A percentile compares a stretch with the other conserved stretches of the same genome.
Evolutionary conservation across 2,113 vertebrate species (phyloP).

Genomic region (Pogona vitticeps): DNA sequence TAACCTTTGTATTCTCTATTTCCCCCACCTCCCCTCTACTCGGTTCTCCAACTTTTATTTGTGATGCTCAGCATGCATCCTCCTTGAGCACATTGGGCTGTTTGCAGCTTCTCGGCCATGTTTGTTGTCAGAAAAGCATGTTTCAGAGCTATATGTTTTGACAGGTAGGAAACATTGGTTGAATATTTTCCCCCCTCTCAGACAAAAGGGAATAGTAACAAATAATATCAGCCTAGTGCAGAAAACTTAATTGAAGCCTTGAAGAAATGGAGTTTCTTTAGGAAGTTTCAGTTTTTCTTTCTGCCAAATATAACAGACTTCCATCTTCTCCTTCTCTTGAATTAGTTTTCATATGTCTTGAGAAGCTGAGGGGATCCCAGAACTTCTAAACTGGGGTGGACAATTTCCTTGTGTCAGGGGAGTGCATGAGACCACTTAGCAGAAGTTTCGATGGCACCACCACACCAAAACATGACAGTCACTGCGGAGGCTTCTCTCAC

Average conservation of each 20-base stretch:
- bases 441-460: too few species aligned
- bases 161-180: conserved; percentile 41
- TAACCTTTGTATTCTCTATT: conserved; percentile 22
- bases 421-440: too few species aligned
- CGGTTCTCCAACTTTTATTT: conserved; percentile 25
- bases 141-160: conserved; percentile 39
- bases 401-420: too few species aligned
- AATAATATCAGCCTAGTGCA: conserved; percentile 10
- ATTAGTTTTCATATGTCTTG: neutral
- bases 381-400: too few species aligned
- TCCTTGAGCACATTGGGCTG: conserved; percentile 13
- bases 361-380: neutral
- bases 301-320: neutral
- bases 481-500: too few species aligned
- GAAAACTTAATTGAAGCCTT: conserved; percentile 27
- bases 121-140: conserved; percentile 41
- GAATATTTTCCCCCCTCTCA: conserved; percentile 16
- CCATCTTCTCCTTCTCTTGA: neutral
- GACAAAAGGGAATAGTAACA: conserved; percentile 26
- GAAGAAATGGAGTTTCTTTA: neutral
- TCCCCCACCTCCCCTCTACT: neutral
- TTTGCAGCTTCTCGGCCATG: conserved; percentile 28
- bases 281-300: neutral
- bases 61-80: conserved; percentile 36
- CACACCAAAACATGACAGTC: too few species aligned